A percentile compares a stretch with the other conserved stretches of the same genome.
Conservation (phyloP, 2,113 vertebrate species). For the Lampris megalopsis region DNA sequence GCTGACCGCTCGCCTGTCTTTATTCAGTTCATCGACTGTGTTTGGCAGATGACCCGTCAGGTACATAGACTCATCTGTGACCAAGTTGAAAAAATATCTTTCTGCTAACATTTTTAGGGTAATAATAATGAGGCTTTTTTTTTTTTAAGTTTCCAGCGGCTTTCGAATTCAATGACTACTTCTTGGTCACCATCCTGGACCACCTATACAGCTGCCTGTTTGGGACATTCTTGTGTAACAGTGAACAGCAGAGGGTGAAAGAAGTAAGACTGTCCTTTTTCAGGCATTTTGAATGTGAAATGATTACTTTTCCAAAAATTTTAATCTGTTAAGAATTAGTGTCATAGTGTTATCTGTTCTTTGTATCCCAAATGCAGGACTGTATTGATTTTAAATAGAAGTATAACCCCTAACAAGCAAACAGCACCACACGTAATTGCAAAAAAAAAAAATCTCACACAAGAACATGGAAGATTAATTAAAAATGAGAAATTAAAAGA, state of each 20-base stretch:
- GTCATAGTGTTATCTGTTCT: conserved; percentile 6
- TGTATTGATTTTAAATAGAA: too few species aligned
- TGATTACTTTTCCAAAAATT: background rate
- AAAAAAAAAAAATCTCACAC: too few species aligned
- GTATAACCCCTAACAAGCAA: too few species aligned
- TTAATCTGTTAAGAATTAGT: background rate
- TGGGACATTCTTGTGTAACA: conserved; percentile 96
- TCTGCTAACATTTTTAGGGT: background rate
- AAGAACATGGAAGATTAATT: too few species aligned
- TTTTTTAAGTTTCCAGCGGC: conserved; percentile 92
- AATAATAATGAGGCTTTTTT: conserved; percentile 38
- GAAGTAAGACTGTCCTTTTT: conserved; percentile 83
- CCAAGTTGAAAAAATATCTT: background rate
- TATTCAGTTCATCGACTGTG: conserved; percentile 97
- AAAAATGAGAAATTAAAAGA: too few species aligned
- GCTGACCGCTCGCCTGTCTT: conserved; percentile 97
- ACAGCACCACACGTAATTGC: too few species aligned
- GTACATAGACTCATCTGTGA: conserved; percentile 66
- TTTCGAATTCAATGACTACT: conserved; percentile 97
- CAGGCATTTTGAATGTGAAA: background rate
- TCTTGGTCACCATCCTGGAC: conserved; percentile 95
- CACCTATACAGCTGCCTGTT: conserved; percentile 98
- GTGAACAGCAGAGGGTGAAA: conserved; percentile 92
- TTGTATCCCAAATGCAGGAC: conserved; percentile 1
- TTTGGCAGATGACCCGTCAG: conserved; percentile 99